These are phyloP conservation scores for Zaprionus ornatus DNA, from an alignment of 1,140 invertebrate species.

Conservation along the genomic window DNA sequence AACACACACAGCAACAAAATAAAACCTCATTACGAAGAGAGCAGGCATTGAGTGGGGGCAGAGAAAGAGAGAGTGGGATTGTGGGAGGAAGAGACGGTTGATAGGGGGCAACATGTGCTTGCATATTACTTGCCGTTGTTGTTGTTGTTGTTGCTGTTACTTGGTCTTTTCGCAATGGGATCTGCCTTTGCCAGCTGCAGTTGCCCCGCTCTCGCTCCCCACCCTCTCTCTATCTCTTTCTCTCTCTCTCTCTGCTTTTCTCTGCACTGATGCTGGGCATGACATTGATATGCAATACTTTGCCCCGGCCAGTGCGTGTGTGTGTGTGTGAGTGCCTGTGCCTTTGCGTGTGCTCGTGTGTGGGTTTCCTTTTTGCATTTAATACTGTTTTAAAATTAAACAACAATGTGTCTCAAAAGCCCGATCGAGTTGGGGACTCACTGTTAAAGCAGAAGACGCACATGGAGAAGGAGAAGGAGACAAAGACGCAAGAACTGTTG, in stretches of 20 bases:
- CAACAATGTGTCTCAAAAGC: slow-evolving; percentile 30
- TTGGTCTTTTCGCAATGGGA: slow-evolving; percentile 38
- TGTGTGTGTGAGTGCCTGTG: slow-evolving; percentile 6
- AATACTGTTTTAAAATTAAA: slow-evolving; percentile 59
- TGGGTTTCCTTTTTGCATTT: slow-evolving; percentile 28
- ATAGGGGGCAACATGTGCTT: slow-evolving; percentile 1
- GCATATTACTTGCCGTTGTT: slow-evolving; percentile 44
- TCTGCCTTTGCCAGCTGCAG: slow-evolving; percentile 43
- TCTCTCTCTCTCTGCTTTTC: neutral
- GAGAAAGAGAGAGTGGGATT: slow-evolving; percentile 24
- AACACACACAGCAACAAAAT: slow-evolving; percentile 31
- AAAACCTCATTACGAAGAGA: slow-evolving; percentile 51
- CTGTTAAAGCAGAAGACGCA: neutral
- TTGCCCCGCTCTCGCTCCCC: neutral
- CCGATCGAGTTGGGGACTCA: neutral
- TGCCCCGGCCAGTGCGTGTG: slow-evolving; percentile 11
- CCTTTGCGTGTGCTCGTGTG: slow-evolving; percentile 10
- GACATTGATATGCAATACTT: slow-evolving; percentile 62
- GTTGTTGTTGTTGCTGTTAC: slow-evolving; percentile 12
- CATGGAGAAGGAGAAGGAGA: neutral
- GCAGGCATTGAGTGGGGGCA: slow-evolving; percentile 5
- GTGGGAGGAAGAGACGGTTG: neutral
- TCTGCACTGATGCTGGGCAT: slow-evolving; percentile 26
- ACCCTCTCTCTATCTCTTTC: neutral
- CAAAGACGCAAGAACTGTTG: slow-evolving; percentile 54